Evolutionary conservation across 1,140 invertebrate genomes (phyloP), one percentile per base, ranked within the genome.

Genomic region (Cataglyphis hispanica): DNA sequence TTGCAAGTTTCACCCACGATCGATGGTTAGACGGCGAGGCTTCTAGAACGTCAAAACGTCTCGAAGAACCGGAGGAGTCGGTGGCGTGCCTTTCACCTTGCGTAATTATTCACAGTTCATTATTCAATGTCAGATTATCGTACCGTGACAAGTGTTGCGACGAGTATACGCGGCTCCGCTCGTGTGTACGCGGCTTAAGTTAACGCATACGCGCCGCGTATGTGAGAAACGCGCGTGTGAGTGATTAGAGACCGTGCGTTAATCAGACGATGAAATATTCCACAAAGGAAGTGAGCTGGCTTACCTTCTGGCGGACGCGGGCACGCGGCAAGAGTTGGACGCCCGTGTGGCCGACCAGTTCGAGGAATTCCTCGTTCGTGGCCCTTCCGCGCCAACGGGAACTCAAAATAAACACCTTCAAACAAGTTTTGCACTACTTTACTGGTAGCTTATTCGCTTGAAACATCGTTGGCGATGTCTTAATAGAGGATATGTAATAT

Each of bases 221-320:
- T 50, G 37, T 56, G 74, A 85, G 76, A 87, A 90, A 89, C 72
- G 84, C 81, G 86, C 50, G 80, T 69, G 88, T 72, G 87, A 90
- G 86, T 90, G 91, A 93, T 93, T 92, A 93, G 92, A 91, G 78
- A 58, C 86, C 43, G 58, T 22, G 84, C 90, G 92, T 90, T 93
- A 93, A 93, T 92, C 87, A 89, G 86, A 91, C 91, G 89, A 90
- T 90, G 92, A 92, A 90, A 91, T 91, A 91, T 92, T 88, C 89
- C 72, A 84, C 89, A 86, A 91, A 87, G 89, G 69, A 89, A 80
- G 61, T 75, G 34, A 72, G 75, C 43, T 89, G 81, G 67, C 76
- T 86, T 66, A 64, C 76, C 67, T 85, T 81, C 69, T 86, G 37
- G 74, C 61, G 56, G 70, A 53, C 40, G 34, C 60, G 84, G 25